phyloP scores from a whole-genome alignment of 2,797 vertebrate genomes.

The Capromys pilorides region DNA sequence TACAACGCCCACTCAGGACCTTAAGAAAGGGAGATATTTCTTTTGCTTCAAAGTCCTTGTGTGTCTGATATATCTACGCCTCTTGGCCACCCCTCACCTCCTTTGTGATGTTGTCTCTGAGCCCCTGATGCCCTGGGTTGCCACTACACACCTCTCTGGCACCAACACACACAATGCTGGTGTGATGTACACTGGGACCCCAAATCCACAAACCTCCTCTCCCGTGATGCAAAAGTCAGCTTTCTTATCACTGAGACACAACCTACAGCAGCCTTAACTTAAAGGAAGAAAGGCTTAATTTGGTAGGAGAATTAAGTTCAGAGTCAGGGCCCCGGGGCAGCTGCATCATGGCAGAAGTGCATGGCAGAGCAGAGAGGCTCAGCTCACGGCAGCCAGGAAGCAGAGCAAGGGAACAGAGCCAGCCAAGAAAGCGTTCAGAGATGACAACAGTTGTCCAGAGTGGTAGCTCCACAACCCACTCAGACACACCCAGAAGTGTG shows the following conservation, averaged over 20 bases:
- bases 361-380: not conserved
- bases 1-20: not conserved
- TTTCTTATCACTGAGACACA: not conserved
- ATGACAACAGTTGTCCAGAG: not conserved
- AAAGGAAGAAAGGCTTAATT: not conserved
- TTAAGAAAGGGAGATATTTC: not conserved
- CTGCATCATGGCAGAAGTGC: not conserved
- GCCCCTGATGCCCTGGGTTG: rapidly evolving
- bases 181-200: not conserved
- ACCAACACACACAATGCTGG: not conserved
- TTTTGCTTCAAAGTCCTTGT: not conserved
- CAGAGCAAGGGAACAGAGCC: not conserved
- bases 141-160: not conserved
- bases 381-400: not conserved
- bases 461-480: not conserved
- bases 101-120: not conserved
- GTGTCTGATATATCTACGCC: too few species aligned
- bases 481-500: not conserved
- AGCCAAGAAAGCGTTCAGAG: not conserved
- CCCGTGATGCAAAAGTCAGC: not conserved
- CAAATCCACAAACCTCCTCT: not conserved
- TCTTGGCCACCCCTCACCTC: not conserved
- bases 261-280: not conserved
- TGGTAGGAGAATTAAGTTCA: not conserved
- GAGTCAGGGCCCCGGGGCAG: not conserved